Conservation (phyloP, 2,113 vertebrate species). For the Hepsetus odoe region DNA sequence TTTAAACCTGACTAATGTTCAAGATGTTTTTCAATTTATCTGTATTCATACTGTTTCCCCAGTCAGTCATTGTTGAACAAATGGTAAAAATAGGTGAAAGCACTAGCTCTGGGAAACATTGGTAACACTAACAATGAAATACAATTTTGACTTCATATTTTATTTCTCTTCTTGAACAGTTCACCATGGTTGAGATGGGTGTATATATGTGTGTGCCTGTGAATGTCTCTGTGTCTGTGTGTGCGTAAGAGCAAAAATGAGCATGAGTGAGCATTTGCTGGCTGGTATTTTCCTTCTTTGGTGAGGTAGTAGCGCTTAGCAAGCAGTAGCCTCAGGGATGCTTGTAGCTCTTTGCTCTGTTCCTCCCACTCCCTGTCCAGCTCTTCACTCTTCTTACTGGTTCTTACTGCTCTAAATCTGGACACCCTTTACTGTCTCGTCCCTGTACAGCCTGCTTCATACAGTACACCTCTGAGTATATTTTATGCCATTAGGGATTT, state of each 20-base stretch:
- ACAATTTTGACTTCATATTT: background rate
- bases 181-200: background rate
- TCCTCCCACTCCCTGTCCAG: slow-evolving; percentile 18
- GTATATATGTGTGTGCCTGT: slow-evolving; percentile 11
- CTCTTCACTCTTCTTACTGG: slow-evolving; percentile 5
- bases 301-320: slow-evolving; percentile 34
- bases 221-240: background rate
- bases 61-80: too few species aligned
- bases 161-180: background rate
- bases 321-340: slow-evolving; percentile 31
- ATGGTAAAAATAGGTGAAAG: too few species aligned
- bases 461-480: background rate
- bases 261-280: slow-evolving; percentile 16
- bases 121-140: background rate
- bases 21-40: too few species aligned
- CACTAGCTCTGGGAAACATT: background rate
- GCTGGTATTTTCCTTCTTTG: slow-evolving; percentile 57
- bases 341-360: slow-evolving; percentile 18
- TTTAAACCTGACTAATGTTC: too few species aligned
- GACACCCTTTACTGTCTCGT: background rate
- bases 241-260: background rate
- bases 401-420: slow-evolving; percentile 22
- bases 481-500: background rate
- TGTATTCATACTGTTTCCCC: too few species aligned
- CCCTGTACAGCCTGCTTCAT: background rate